Evolutionary conservation across 2,113 vertebrate species (phyloP), one percentile per base, ranked within the genome.

Genomic region (Xenopus laevis): DNA sequence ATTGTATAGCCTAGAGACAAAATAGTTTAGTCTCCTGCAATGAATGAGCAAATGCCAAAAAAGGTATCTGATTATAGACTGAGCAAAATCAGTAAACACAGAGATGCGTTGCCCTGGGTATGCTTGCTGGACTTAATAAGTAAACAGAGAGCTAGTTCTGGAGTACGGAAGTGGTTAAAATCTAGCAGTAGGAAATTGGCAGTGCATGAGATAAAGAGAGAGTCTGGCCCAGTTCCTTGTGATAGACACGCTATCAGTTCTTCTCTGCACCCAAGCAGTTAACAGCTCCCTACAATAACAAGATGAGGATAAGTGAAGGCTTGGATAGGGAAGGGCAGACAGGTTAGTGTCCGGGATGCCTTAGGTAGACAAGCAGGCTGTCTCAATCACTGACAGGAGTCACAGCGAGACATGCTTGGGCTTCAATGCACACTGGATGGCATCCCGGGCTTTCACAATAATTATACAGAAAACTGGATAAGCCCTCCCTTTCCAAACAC

Each of bases 391-490:
- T 70, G 74, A 77, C 67, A 64, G 67, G 74, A 77, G 60, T 64
- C 67, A 57, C 67, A 53, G 33, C 23, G 45, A 68, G 74, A 77
- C 67, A 59, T 77, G 67, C 16, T 64, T 70, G 66, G 69, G 66
- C 53, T 52, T 57, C 67, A 50, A n/a, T 59, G 46, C 61, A 59
- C 58, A 55, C 44, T 77, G 67, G 66, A 77, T 64, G 13, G 45
- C 67, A 64, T 77, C 74, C 74, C 55, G 46, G 52, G 46, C 74
- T 77, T 60, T 77, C 69, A 64, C 74, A 70, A 64, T 70, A 70
- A 70, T 77, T 77, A 77, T 59, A 55, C 60, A 70, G 67, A 67
- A 77, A 55, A 77, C 58, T 70, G 67, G 74, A 77, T 67, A 64
- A 61, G 33, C 20, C 67, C 30, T 77, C 50, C 58, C 60, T n/a